Base-by-base conservation (phyloP, 1,140 invertebrate genomes). In the Notospermus geniculatus region DNA sequence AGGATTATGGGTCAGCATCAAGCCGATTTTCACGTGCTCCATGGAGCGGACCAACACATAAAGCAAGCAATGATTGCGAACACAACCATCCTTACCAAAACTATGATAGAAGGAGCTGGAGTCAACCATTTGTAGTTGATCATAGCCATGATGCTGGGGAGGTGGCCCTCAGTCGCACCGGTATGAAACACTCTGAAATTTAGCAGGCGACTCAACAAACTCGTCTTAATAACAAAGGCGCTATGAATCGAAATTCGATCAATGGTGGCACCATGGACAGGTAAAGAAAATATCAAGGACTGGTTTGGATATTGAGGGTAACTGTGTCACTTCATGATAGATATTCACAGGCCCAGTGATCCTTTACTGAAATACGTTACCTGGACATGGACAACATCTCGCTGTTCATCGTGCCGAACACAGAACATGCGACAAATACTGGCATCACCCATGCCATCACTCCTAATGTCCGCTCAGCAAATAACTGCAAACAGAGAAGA, bases 371-470 rank as follows among this genome's bases (percentile, higher is more conserved):
- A 36, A 36, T 36, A 36, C 15, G 45, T 59, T 70, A 88, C 87
- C 88, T 85, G 2, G 96, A 98, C 43, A 95, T 97, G 28, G 96
- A 98, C n/a, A 99, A 86, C 11, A 99, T 84, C 68, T 98, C 95
- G 66, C 97, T 97, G 81, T 99, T 99, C 17, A 98, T 95, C 53
- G 94, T 96, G n/a, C 97, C 97, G 79, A 98, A 97, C 0, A 95
- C 97, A 0, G 95, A 98, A 56, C 97, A 86, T 0, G 97, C 96
- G 0, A 99, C 97, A 81, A 98, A 97, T 22, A 98, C 86, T 1
- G 97, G 96, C 78, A 99, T 98, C 17, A 89, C 88, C 88, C 94
- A 97, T 0, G 95, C 92, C 80, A 97, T 88, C 59, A 86, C 84
- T 1, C 95, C 94, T 79, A 96, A 97, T 9, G 97, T 82, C 39